phyloP scores from a whole-genome alignment of 2,888 invertebrate genomes.

The Tipula vernalis region DNA sequence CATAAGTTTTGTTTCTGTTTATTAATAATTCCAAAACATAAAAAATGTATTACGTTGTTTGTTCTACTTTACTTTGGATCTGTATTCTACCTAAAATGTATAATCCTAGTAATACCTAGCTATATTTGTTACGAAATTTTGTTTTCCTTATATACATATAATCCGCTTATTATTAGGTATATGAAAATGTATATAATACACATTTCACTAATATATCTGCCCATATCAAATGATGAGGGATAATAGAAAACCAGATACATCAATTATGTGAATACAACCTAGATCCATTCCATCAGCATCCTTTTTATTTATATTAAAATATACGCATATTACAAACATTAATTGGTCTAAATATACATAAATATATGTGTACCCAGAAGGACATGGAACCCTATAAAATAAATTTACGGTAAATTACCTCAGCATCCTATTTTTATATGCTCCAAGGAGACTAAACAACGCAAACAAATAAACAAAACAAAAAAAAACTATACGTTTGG shows the following conservation, averaged over 20 bases:
- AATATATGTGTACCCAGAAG: neutral
- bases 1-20: neutral
- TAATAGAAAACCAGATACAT: neutral
- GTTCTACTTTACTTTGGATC: too few species aligned
- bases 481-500: neutral
- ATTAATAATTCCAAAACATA: neutral
- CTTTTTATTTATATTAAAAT: neutral
- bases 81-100: neutral
- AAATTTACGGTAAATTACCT: neutral
- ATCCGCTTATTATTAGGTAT: neutral
- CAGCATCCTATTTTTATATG: neutral
- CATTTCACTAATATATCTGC: neutral
- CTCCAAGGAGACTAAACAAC: neutral
- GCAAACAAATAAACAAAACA: neutral
- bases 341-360: neutral
- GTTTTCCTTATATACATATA: neutral
- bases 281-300: neutral
- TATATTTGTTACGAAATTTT: neutral
- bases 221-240: neutral
- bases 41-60: neutral
- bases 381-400: neutral
- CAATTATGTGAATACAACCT: neutral
- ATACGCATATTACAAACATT: neutral
- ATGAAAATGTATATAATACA: neutral
- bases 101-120: neutral